These are phyloP conservation scores for Labroides dimidiatus DNA, from an alignment of 2,797 vertebrate genomes.

Conservation along the genomic window DNA sequence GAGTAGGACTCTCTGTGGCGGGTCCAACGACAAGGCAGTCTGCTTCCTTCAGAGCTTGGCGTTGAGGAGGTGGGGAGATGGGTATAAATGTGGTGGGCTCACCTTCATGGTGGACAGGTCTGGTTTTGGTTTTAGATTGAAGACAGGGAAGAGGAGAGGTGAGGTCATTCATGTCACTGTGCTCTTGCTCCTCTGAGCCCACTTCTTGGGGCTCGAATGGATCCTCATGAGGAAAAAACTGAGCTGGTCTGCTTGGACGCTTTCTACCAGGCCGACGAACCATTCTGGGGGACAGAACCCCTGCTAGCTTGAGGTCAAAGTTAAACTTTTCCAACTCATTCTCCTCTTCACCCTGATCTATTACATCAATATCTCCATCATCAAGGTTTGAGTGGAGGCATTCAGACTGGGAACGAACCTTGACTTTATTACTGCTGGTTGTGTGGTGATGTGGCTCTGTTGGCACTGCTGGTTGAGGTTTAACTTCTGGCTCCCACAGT, in stretches of 20 bases:
- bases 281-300: constrained; percentile 87
- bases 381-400: constrained; percentile 56
- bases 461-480: constrained; percentile 39
- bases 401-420: constrained; percentile 83
- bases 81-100: constrained; percentile 91
- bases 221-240: constrained; percentile 80
- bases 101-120: constrained; percentile 89
- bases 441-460: constrained; percentile 34
- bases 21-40: constrained; percentile 49
- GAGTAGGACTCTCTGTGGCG: constrained; percentile 58
- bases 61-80: constrained; percentile 83
- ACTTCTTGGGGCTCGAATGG: constrained; percentile 69
- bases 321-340: constrained; percentile 75
- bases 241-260: constrained; percentile 84
- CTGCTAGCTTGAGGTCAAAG: constrained; percentile 88
- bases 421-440: constrained; percentile 30
- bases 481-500: constrained; percentile 75
- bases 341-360: constrained; percentile 53
- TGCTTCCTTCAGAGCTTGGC: constrained; percentile 63
- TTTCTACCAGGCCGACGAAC: constrained; percentile 89
- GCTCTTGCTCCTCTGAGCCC: constrained; percentile 58
- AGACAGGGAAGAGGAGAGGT: constrained; percentile 50
- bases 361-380: constrained; percentile 63
- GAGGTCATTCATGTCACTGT: constrained; percentile 26
- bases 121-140: constrained; percentile 64